Evolutionary conservation across 2,888 invertebrate species (phyloP), one percentile per base, ranked within the genome.

Genomic region (Argyra leucocephala): DNA sequence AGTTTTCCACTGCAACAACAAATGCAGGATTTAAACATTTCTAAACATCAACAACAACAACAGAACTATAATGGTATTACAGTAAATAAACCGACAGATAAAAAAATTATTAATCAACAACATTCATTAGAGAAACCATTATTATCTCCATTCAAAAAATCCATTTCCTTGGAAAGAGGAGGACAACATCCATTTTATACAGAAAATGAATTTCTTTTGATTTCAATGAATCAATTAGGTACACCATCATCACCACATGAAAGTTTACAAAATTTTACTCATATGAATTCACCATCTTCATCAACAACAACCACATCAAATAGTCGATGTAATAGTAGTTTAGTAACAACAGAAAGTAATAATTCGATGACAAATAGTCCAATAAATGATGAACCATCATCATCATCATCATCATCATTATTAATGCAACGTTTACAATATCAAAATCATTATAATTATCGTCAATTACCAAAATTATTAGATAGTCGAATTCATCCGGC

Each of bases 21-120:
- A 48, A 48, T 48, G 48, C 48, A 48, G n/a, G 48, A 48, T 48
- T 48, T 48, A 48, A 48, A 48, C 18, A 48, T 48, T n/a, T 48
- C 18, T 48, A 48, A 48, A 48, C 48, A 48, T 48, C 48, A 37
- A 37, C 6, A 37, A 37, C 15, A 3, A 37, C 26, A 31, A 31
- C 31, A 48, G 18, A 18, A 4, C 5, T 2, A 48, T 18, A 15
- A 48, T 15, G 18, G 18, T 48, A 18, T 31, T 10, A 31, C 31
- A 31, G n/a, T n/a, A n/a, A n/a, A n/a, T 31, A 31, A 31, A 31
- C n/a, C n/a, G n/a, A 1, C 48, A 18, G 48, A 48, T n/a, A 48
- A 48, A 48, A 48, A 5, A 48, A 48, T 15, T 18, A 48, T 48
- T 5, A 48, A 15, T 3, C 48, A 48, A 48, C 12, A 48, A 18